Conservation (phyloP, 2,113 vertebrate species). For the Pelobates fuscus region DNA sequence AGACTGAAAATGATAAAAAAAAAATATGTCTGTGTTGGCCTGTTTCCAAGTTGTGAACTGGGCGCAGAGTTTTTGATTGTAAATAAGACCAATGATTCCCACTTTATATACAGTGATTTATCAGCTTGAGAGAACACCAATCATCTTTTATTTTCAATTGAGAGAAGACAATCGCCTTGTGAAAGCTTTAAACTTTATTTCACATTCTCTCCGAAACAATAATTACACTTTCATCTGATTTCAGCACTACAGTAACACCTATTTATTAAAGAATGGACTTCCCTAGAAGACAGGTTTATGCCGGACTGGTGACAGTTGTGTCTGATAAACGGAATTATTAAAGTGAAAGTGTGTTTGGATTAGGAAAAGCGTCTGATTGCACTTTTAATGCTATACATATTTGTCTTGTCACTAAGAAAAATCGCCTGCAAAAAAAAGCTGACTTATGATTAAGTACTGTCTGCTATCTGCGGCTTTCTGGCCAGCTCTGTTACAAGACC, state of each 20-base stretch:
- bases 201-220: background rate
- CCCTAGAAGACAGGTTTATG: conserved; percentile 26
- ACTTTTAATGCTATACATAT: conserved; percentile 30
- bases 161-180: background rate
- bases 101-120: background rate
- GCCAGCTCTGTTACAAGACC: conserved; percentile 24
- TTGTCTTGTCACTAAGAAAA: conserved; percentile 45
- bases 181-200: background rate
- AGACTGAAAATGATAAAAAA: no score
- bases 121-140: background rate
- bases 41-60: no score
- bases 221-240: conserved; percentile 10
- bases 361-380: conserved; percentile 19
- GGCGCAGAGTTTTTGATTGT: no score
- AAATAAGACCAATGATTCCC: no score
- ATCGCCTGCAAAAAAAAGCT: conserved; percentile 21
- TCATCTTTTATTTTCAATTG: conserved; percentile 6
- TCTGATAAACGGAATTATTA: conserved; percentile 44
- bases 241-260: conserved; percentile 6
- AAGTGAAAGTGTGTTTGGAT: conserved; percentile 27
- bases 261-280: conserved; percentile 22
- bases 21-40: no score
- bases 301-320: conserved; percentile 31
- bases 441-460: conserved; percentile 30
- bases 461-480: conserved; percentile 5